These are phyloP conservation scores for Zele albiditarsus DNA, from an alignment of 2,888 invertebrate genomes.

Conservation along the genomic window DNA sequence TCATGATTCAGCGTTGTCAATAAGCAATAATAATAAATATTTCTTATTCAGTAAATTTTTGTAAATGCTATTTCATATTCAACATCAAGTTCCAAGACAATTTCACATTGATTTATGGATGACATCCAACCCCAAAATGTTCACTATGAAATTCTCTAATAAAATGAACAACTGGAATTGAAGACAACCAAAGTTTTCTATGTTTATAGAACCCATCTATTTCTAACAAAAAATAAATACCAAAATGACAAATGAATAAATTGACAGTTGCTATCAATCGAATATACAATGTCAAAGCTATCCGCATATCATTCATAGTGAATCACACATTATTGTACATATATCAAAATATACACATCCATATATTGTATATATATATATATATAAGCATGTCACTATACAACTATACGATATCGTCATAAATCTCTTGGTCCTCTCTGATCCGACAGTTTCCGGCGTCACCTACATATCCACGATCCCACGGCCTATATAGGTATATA, in stretches of 20 bases:
- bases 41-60: no score
- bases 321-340: background rate
- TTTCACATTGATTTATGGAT: no score
- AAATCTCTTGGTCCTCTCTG: constrained; percentile 31
- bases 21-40: no score
- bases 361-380: background rate
- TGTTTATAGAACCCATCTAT: no score
- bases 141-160: no score
- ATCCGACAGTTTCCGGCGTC: constrained; percentile 29
- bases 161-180: no score
- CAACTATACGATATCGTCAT: constrained; percentile 12
- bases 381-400: background rate
- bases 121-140: no score
- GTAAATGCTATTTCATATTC: no score
- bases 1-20: no score
- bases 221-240: no score
- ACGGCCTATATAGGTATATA: constrained; percentile 6
- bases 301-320: constrained; percentile 26
- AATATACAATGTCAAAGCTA: constrained; percentile 27
- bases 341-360: background rate
- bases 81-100: no score
- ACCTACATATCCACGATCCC: constrained; percentile 35
- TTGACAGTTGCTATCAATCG: constrained; percentile 3
- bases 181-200: no score
- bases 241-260: background rate